Base-by-base conservation (phyloP, 1,140 invertebrate genomes). In the Drosophila burlai region DNA sequence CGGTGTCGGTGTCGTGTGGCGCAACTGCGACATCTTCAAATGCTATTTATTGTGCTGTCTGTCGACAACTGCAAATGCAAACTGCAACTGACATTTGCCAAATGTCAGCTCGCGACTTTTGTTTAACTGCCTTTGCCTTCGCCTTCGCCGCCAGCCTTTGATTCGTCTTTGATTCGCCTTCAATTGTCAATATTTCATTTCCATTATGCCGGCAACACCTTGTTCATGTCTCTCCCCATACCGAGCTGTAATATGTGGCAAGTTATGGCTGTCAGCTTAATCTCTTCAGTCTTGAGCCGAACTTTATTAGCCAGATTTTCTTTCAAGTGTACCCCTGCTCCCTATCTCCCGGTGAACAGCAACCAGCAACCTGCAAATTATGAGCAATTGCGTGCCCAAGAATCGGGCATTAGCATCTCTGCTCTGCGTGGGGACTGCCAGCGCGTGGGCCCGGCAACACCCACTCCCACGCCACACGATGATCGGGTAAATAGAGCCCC, bases 71-170 rank as follows among this genome's bases (percentile, higher is more conserved):
- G 73, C 36, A 42, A 55, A 45, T 36, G 49, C 52, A 55, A 55
- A 55, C 34, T 38, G 52, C 52, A 77, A 81, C 73, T 86, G 83
- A 87, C 83, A 86, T 86, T 86, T 86, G 69, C 47, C 83, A 86
- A 86, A 86, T 86, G 83, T 86, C 83, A 86, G 73, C 67, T 50
- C 9, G 67, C 80, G 66, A 76, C 82, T 77, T 59, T 77, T 77
- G 68, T 76, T 57, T 65, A 43, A 38, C 31, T 66, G 61, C 54
- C 72, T 43, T 75, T 65, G 61, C 54, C 24, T 55, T 65, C 36
- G 29, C 11, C 9, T 50, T 36, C n/a, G 29, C 60, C 58, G 50
- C 18, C 54, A 24, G 29, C 13, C 5, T 40, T 24, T 67, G 40
- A 52, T 66, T 80, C 71, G 50, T 26, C 42, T 69, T 50, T 61